These are phyloP conservation scores for Cottus gobio DNA, from an alignment of 2,113 vertebrate genomes.

Conservation along the genomic window DNA sequence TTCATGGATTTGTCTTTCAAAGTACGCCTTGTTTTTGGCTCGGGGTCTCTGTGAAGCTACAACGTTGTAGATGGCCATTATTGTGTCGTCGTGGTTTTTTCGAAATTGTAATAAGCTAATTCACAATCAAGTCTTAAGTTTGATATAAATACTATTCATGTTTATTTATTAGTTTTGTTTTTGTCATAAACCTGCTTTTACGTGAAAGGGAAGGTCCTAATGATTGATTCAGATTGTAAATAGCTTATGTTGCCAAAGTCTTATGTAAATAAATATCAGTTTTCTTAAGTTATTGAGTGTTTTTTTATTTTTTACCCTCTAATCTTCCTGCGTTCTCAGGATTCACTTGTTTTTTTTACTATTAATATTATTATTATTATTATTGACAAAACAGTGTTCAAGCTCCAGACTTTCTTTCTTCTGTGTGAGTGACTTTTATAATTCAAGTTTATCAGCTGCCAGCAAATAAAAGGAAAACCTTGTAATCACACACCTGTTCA, in stretches of 20 bases:
- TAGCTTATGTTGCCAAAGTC: conserved; percentile 48
- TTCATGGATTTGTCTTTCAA: background rate
- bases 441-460: conserved; percentile 6
- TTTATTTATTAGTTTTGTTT: conserved; percentile 66
- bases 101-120: conserved; percentile 14
- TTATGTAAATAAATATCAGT: conserved; percentile 74
- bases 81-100: conserved; percentile 1
- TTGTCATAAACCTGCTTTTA: conserved; percentile 29
- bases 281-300: conserved; percentile 37
- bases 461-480: conserved; percentile 10
- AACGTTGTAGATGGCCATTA: conserved; percentile 3
- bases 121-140: conserved; percentile 38
- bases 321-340: background rate
- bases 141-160: conserved; percentile 33
- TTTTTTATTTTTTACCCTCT: background rate
- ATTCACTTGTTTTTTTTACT: background rate
- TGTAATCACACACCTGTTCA: background rate
- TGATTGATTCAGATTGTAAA: conserved; percentile 55
- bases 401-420: background rate
- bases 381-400: background rate
- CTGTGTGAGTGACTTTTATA: background rate
- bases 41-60: background rate
- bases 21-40: conserved; percentile 6
- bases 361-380: background rate
- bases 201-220: conserved; percentile 33